These are phyloP conservation scores for Pelobates fuscus DNA, from an alignment of 2,113 vertebrate species.

Conservation along the genomic window DNA sequence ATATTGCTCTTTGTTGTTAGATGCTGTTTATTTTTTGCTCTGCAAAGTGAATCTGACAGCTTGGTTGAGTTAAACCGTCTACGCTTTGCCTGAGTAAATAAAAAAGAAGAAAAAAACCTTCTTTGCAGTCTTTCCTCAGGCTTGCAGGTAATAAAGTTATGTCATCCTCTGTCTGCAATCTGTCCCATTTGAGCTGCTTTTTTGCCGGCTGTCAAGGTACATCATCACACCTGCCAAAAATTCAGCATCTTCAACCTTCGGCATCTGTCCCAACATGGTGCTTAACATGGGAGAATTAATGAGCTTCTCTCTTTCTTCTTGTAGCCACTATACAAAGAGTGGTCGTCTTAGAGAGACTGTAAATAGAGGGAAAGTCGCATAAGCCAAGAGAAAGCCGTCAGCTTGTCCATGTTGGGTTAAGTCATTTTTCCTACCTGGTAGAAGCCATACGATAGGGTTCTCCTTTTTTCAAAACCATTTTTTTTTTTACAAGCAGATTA, in stretches of 20 bases:
- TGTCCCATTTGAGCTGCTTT: conserved; percentile 7
- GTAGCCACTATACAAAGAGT: not conserved
- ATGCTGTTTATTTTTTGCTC: not conserved
- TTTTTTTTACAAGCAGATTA: no score
- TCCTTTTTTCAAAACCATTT: no score
- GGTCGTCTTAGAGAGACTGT: no score
- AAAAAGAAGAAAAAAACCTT: not conserved
- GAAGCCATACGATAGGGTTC: no score
- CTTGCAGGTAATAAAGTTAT: conserved; percentile 10
- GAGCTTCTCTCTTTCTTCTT: not conserved
- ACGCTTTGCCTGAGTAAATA: not conserved
- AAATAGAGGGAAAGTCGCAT: no score
- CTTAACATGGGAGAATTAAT: conserved; percentile 12
- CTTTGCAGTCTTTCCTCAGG: conserved; percentile 3
- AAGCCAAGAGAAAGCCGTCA: no score
- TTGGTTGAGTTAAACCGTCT: not conserved
- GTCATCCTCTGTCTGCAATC: conserved; percentile 11
- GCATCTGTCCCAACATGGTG: conserved; percentile 17
- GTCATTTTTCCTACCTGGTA: no score
- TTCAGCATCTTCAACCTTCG: not conserved
- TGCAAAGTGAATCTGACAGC: not conserved
- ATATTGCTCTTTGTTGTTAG: no score
- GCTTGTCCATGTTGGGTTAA: no score
- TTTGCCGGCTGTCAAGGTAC: conserved; percentile 19
- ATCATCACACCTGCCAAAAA: conserved; percentile 26